phyloP scores from a whole-genome alignment of 2,888 invertebrate genomes.

The Amblyjoppa proteus region DNA sequence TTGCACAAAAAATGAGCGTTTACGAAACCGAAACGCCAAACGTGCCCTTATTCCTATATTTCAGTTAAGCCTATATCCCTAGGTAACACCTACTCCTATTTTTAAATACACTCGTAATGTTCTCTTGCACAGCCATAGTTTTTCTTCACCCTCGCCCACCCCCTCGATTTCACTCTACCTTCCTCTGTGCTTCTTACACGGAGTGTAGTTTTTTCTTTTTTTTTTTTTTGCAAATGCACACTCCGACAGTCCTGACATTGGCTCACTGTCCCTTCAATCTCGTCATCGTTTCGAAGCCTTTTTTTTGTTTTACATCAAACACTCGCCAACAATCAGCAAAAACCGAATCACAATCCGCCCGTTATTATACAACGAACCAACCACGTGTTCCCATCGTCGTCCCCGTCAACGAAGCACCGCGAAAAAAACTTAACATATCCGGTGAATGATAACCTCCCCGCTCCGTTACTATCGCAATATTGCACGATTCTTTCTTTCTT shows the following conservation, averaged over 20 bases:
- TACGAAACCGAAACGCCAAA: slow-evolving; percentile 76
- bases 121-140: slow-evolving; percentile 84
- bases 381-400: slow-evolving; percentile 7
- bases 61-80: slow-evolving; percentile 82
- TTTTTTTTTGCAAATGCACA: slow-evolving; percentile 13
- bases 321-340: slow-evolving; percentile 40
- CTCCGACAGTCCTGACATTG: slow-evolving; percentile 11
- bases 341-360: not conserved
- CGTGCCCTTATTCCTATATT: slow-evolving; percentile 79
- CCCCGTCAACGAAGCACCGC: slow-evolving; percentile 63
- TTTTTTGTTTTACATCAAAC: not conserved
- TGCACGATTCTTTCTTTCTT: slow-evolving; percentile 79
- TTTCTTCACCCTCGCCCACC: slow-evolving; percentile 66
- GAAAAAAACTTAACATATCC: slow-evolving; percentile 76
- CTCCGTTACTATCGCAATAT: slow-evolving; percentile 83
- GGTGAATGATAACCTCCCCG: slow-evolving; percentile 79
- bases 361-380: slow-evolving; percentile 12
- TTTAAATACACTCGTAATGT: slow-evolving; percentile 84
- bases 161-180: slow-evolving; percentile 40
- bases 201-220: slow-evolving; percentile 33
- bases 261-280: not conserved
- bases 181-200: slow-evolving; percentile 42
- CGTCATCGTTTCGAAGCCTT: not conserved
- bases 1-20: slow-evolving; percentile 41
- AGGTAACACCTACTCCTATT: slow-evolving; percentile 83